Conservation (phyloP, 1,140 invertebrate species). For the Aphelinus atriplicis region DNA sequence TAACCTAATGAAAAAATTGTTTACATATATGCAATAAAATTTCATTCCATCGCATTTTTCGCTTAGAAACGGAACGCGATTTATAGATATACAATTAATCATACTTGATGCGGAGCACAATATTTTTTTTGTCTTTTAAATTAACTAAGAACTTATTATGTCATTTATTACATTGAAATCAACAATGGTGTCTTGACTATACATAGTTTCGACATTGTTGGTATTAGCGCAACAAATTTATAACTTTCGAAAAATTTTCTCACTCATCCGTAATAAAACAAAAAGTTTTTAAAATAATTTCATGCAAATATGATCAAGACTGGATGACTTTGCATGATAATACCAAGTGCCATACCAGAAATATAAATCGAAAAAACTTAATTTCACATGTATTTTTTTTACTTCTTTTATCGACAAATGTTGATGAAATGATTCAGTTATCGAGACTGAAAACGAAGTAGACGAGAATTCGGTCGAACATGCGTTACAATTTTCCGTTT, state of each 20-base stretch:
- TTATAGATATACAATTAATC: constrained; percentile 29
- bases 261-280: constrained; percentile 4
- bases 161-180: constrained; percentile 14
- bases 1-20: constrained; percentile 34
- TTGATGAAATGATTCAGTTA: constrained; percentile 29
- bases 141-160: constrained; percentile 20
- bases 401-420: too few relatives aligned
- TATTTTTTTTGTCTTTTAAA: constrained; percentile 14
- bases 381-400: constrained; percentile 2
- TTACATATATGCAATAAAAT: constrained; percentile 35
- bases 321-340: constrained; percentile 31
- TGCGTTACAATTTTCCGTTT: constrained; percentile 32
- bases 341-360: constrained; percentile 31
- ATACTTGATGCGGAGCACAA: constrained; percentile 30
- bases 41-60: constrained; percentile 10
- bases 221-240: constrained; percentile 29
- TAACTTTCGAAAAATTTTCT: constrained; percentile 14
- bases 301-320: constrained; percentile 20
- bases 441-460: constrained; percentile 10
- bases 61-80: constrained; percentile 7
- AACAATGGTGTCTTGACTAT: constrained; percentile 12
- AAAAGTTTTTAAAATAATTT: constrained; percentile 24
- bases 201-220: constrained; percentile 12
- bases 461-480: constrained; percentile 36
- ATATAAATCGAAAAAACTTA: constrained; percentile 25